Base-by-base conservation (phyloP, 2,888 invertebrate genomes). In the Caenorhabditis wallacei region DNA sequence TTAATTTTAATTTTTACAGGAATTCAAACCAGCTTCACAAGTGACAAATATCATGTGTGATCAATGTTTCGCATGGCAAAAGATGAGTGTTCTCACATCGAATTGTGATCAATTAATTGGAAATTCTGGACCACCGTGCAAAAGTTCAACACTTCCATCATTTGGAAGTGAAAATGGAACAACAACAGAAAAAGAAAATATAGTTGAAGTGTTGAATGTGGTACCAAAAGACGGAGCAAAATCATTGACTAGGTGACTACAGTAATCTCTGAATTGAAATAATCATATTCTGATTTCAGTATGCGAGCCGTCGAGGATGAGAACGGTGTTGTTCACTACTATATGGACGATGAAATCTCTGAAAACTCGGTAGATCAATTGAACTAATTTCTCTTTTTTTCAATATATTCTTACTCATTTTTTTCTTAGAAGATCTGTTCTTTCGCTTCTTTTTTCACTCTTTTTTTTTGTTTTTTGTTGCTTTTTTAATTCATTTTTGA, bases 11-110 rank as follows among this genome's bases (percentile, higher is more conserved):
- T 54, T 40, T 53, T 22, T 64, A 20, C 37, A 71, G 64, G 75
- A 75, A 56, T 83, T 86, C 74, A 80, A 89, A 84, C 87, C 85
- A 7, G 90, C 90, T 1, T 88, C 89, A 0, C 90, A 90, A 43
- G 82, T 87, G n/a, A 90, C 90, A 22, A 91, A 92, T 68, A 91
- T 91, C 84, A 87, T 92, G 63, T 91, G 91, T 80, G 84, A 84
- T 30, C 78, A 80, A 30, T 91, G 91, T 71, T 90, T 92, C 59
- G 88, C 86, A 24, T 85, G 81, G 59, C 91, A 91, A 68, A 89
- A 89, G 63, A 85, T 84, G 72, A 66, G 84, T 48, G 78, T 88
- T 79, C 79, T 84, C 30, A 87, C 87, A 0, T 84, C 86, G 69
- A 85, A 76, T 30, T 85, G 83, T 24, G 85, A 85, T 59, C 75